A percentile compares a stretch with the other conserved stretches of the same genome.
These are phyloP conservation scores for Lasius platythorax DNA, from an alignment of 2,888 invertebrate genomes.

Conservation along the genomic window DNA sequence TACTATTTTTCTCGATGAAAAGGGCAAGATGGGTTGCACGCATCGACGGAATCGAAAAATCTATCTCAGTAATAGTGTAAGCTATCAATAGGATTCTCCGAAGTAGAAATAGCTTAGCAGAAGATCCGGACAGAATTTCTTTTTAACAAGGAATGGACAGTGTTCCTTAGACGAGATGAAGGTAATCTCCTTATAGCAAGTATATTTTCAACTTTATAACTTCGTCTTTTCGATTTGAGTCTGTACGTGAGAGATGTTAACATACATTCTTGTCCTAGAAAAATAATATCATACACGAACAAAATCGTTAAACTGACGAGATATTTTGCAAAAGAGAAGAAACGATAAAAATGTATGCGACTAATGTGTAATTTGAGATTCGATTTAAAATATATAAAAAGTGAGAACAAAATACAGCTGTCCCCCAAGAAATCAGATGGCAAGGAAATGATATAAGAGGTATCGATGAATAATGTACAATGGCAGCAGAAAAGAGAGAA, in stretches of 20 bases:
- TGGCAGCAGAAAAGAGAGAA: slow-evolving; percentile 3
- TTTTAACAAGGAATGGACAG: not conserved
- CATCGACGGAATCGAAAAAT: slow-evolving; percentile 25
- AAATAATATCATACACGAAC: not conserved
- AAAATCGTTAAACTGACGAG: not conserved
- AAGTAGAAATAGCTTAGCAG: slow-evolving; percentile 33
- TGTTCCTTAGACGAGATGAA: not conserved
- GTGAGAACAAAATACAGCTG: not conserved
- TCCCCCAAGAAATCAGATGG: slow-evolving; percentile 11
- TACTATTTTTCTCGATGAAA: not conserved
- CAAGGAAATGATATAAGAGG: not conserved
- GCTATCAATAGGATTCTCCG: not conserved
- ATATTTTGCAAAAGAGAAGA: not conserved
- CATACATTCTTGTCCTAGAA: not conserved
- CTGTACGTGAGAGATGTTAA: not conserved
- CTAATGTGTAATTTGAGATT: not conserved
- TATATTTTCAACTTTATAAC: not conserved
- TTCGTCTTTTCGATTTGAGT: not conserved
- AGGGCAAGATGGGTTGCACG: not conserved
- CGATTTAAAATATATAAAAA: slow-evolving; percentile 11
- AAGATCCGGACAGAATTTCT: not conserved
- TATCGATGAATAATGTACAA: slow-evolving; percentile 40
- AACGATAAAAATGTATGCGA: not conserved
- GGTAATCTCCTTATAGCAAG: not conserved
- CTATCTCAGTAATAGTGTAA: slow-evolving; percentile 3